Evolutionary conservation across 2,797 vertebrate genomes (phyloP).

Genomic region (Meriones psammophilus): DNA sequence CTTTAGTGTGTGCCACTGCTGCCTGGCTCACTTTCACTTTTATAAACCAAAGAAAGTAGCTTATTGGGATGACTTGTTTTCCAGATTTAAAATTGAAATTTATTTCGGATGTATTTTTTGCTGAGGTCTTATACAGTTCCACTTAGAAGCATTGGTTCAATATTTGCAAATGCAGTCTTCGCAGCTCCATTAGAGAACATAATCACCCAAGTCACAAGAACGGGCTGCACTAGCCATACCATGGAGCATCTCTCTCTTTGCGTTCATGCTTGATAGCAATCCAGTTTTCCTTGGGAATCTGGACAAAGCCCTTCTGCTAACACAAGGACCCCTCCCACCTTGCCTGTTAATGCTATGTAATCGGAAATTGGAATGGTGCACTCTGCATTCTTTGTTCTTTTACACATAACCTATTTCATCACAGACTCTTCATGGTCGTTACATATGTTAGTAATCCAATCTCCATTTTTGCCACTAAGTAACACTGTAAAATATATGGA

Average conservation of each 20-base stretch:
- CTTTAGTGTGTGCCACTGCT: neutral
- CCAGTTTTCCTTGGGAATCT: neutral
- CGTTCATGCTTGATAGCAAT: neutral
- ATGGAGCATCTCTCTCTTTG: neutral
- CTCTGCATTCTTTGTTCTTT: neutral
- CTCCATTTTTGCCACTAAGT: neutral
- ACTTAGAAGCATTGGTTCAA: neutral
- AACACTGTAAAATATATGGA: neutral
- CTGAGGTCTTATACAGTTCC: neutral
- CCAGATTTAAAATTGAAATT: constrained; percentile 2
- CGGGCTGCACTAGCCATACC: neutral
- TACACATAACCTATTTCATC: neutral
- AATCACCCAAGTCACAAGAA: neutral
- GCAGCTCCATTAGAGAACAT: neutral
- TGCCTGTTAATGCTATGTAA: neutral
- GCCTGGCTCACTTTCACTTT: neutral
- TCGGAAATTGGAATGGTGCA: neutral
- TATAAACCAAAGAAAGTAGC: neutral
- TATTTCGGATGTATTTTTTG: neutral
- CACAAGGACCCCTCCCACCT: neutral
- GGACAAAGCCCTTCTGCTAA: neutral
- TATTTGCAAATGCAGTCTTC: neutral
- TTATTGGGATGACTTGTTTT: neutral
- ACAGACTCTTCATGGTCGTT: neutral
- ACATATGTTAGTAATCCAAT: neutral